Conservation (phyloP, 2,797 vertebrate species). For the Lagodon rhomboides region DNA sequence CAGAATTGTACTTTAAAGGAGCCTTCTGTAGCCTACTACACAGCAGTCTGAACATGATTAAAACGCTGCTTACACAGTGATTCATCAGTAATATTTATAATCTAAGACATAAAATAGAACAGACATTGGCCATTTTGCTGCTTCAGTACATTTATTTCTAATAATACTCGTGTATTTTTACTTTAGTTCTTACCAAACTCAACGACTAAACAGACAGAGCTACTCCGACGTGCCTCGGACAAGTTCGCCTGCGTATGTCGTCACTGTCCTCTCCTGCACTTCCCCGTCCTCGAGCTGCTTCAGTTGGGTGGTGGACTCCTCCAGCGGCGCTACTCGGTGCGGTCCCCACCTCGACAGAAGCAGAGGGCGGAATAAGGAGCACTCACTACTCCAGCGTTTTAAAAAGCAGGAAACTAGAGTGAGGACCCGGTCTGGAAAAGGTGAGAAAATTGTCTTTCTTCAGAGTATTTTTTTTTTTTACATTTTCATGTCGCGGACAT, state of each 20-base stretch:
- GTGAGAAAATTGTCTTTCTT: constrained; percentile 39
- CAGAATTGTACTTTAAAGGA: not conserved
- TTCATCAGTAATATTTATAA: not conserved
- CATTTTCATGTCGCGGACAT: not conserved
- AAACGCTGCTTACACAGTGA: not conserved
- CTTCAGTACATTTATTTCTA: not conserved
- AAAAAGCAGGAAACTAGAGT: constrained; percentile 48
- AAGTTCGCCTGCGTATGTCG: constrained; percentile 36
- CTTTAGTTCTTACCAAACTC: not conserved
- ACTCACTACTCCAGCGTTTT: not conserved
- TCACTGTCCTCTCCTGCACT: not conserved
- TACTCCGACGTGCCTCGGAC: not conserved
- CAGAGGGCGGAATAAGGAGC: constrained; percentile 64
- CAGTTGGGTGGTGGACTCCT: not conserved
- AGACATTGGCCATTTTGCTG: not conserved
- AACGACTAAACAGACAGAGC: no score
- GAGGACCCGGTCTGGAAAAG: constrained; percentile 11
- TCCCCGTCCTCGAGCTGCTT: not conserved
- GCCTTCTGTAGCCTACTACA: no score
- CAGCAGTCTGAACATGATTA: not conserved
- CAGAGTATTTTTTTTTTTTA: not conserved
- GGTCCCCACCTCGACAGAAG: constrained; percentile 22
- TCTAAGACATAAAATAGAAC: not conserved
- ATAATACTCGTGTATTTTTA: not conserved
- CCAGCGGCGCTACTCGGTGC: constrained; percentile 33